phyloP scores from a whole-genome alignment of 2,113 vertebrate species.

The Oncorhynchus kisutch region DNA sequence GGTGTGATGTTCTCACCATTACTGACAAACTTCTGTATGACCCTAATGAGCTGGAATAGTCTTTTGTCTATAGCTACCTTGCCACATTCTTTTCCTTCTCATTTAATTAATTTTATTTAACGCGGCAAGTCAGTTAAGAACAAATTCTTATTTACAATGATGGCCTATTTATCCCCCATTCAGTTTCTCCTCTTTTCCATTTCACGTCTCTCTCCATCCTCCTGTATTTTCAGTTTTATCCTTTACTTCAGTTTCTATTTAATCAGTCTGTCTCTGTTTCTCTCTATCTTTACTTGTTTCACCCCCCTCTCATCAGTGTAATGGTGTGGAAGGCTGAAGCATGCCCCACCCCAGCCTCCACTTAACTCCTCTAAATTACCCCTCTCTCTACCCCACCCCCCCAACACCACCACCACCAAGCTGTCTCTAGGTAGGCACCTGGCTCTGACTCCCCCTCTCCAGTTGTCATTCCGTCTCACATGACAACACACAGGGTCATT shows the following conservation, averaged over 20 bases:
- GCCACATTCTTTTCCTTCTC: background rate
- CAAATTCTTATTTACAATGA: too few species aligned
- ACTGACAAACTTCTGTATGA: background rate
- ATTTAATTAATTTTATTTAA: background rate
- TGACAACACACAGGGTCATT: background rate
- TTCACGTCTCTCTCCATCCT: background rate
- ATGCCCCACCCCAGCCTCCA: background rate
- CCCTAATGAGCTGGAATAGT: background rate
- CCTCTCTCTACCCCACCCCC: background rate
- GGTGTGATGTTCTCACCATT: background rate
- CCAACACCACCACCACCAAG: too few species aligned
- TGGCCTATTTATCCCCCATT: background rate
- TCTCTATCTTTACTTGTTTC: conserved; percentile 24
- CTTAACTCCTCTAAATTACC: conserved; percentile 23
- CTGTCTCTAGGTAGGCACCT: conserved; percentile 27
- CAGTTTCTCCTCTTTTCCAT: background rate
- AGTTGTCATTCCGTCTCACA: background rate
- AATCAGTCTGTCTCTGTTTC: conserved; percentile 8
- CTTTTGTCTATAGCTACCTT: background rate
- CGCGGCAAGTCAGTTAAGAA: too few species aligned
- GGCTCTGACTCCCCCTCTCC: background rate
- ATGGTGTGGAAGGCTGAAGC: background rate
- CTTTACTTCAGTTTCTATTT: background rate
- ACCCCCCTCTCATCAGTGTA: conserved; percentile 20
- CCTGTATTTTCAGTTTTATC: background rate